These are phyloP conservation scores for Oeneis ivallda DNA, from an alignment of 2,888 invertebrate genomes.

Conservation along the genomic window DNA sequence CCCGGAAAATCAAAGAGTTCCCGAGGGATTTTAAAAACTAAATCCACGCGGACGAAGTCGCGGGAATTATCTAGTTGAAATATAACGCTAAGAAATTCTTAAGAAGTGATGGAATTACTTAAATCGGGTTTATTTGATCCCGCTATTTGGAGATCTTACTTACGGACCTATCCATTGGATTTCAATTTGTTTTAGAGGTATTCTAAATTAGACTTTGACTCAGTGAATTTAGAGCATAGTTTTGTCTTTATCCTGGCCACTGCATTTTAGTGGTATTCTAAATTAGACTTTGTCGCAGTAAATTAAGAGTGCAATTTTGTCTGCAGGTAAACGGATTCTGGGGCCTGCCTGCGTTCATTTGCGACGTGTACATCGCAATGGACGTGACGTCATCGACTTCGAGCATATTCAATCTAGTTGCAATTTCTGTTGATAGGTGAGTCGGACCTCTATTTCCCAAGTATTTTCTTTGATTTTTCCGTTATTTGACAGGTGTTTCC, in stretches of 20 bases:
- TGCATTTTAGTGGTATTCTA: neutral
- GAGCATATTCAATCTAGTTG: constrained; percentile 98
- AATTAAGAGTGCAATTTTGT: constrained; percentile 37
- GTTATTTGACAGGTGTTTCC: neutral
- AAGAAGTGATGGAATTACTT: constrained; percentile 27
- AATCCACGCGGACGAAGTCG: too few species aligned
- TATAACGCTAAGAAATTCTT: neutral
- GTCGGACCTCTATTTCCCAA: constrained; percentile 45
- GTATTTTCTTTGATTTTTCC: neutral
- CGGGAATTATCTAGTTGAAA: too few species aligned
- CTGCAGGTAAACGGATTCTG: constrained; percentile 92
- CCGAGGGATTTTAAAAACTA: too few species aligned
- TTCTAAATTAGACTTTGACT: constrained; percentile 21
- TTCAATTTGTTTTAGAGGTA: constrained; percentile 15
- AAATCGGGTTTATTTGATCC: constrained; percentile 29
- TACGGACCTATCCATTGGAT: constrained; percentile 10
- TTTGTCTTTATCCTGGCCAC: constrained; percentile 34
- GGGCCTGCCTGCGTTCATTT: constrained; percentile 94
- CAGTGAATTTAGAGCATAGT: constrained; percentile 18
- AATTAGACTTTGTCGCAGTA: constrained; percentile 15
- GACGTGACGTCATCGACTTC: constrained; percentile 98
- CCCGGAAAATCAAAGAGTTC: too few species aligned
- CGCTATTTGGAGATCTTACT: constrained; percentile 20
- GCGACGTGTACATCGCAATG: constrained; percentile 98
- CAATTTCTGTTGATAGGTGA: constrained; percentile 98